Conservation (phyloP, 1,140 invertebrate species). For the Trigoniulus corallinus region DNA sequence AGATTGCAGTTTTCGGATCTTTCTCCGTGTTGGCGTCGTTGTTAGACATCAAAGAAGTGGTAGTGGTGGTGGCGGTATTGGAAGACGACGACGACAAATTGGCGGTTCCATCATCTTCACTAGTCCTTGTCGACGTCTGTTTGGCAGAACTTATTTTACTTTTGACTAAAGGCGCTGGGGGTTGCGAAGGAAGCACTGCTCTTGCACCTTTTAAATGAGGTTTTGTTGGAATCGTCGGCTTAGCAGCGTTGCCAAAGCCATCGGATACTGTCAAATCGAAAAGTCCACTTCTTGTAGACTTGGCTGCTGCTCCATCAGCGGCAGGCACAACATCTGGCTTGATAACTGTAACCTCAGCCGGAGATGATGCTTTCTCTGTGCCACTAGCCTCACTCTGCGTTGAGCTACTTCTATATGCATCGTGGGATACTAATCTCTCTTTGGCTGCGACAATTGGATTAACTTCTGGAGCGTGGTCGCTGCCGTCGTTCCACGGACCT, state of each 20-base stretch:
- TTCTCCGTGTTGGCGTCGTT: slow-evolving; percentile 9
- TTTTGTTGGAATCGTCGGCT: slow-evolving; percentile 51
- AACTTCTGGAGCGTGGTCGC: neutral
- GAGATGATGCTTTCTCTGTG: neutral
- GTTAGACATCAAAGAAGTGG: slow-evolving; percentile 2
- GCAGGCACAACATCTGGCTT: slow-evolving; percentile 4
- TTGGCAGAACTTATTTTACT: slow-evolving; percentile 4
- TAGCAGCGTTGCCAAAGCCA: slow-evolving; percentile 32
- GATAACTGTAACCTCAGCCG: slow-evolving; percentile 1
- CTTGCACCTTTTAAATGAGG: slow-evolving; percentile 38
- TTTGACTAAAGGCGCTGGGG: slow-evolving; percentile 12
- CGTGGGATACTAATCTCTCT: neutral
- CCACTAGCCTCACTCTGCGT: neutral
- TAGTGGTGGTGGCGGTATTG: too few species aligned
- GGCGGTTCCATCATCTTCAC: slow-evolving; percentile 1
- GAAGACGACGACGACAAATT: too few species aligned
- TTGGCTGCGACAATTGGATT: neutral
- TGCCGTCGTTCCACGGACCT: neutral
- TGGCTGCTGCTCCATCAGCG: slow-evolving; percentile 35
- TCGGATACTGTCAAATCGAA: too few species aligned
- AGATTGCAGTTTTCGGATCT: slow-evolving; percentile 40
- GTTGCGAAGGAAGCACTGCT: slow-evolving; percentile 25
- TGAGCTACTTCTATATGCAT: neutral
- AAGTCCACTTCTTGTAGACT: slow-evolving; percentile 22
- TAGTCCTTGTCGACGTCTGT: neutral